Base-by-base conservation (phyloP, 2,888 invertebrate genomes). In the Sinopyrophorus schimmeli region DNA sequence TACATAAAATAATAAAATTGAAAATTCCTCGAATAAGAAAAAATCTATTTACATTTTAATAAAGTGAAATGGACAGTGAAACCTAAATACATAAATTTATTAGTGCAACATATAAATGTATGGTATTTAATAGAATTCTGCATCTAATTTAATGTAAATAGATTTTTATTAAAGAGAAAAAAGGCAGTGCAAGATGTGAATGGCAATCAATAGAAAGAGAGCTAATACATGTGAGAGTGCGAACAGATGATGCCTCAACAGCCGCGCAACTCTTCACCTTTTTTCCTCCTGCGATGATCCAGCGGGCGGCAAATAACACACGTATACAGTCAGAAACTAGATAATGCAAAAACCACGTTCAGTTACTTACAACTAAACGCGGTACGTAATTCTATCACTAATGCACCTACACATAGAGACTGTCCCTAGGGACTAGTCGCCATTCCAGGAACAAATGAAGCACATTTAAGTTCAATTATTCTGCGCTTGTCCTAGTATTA, bases 231-330 rank as follows among this genome's bases (percentile, higher is more conserved):
- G 74, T 72, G 71, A 67, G 60, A 64, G 73, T 73, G 71, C 70
- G 69, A 69, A 68, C 65, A 67, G 68, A 67, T 63, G 69, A 67
- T 61, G 62, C 63, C 62, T 68, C 67, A 66, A 67, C 64, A 70
- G 68, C 76, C 76, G 76, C 77, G 74, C 72, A 75, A 74, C 74
- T 75, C 76, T 78, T 80, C 80, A 80, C 80, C 79, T 80, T 80
- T 79, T 78, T 79, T 79, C 79, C 79, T 80, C 79, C 80, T 80
- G 77, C 63, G 69, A 66, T 68, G 68, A 68, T 71, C 74, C 71
- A 70, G 66, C 69, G 66, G 68, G 73, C 71, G 72, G 72, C 72
- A 71, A 70, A 69, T 70, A 73, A 66, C 64, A 72, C 68, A 74
- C 66, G 71, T 70, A 68, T 67, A 69, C 67, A 67, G 70, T 72